Evolutionary conservation across 53 echinoderm and acorn worm genomes (phyloP), one percentile per base, ranked within the genome.

Genomic region (Zoroaster sp.): DNA sequence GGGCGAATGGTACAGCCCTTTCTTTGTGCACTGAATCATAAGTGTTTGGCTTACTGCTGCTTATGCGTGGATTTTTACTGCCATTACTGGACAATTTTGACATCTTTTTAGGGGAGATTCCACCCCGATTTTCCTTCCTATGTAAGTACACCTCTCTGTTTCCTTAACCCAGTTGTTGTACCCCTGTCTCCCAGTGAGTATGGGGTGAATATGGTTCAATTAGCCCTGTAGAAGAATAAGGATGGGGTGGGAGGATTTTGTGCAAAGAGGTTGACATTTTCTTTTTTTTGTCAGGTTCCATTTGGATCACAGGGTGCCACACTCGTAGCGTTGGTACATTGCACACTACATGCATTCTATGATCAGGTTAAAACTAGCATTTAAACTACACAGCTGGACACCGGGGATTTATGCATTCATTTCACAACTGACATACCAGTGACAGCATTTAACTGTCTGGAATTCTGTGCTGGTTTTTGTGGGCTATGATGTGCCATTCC

Each of bases 1-100:
- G n/a, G 3, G 7, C 41, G 66, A 85, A 85, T 85, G 85, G 85
- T 85, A 85, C 25, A 71, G 85, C 44, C 85, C 85, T 2, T 71
- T 70, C 85, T 85, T 85, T 85, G 85, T 85, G 85, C 71, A 71
- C 36, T 13, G 23, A 59, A 28, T 59, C 28, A 21, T 28, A 40
- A 35, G 33, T 69, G 70, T 35, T 51, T 66, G 66, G 81, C 81
- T 81, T 80, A 38, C 45, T 47, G 68, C 20, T 45, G 85, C 47
- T 85, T 85, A 85, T 85, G 85, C 51, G 40, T 66, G 81, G 38
- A 20, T 81, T 68, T 28, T 37, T 41, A 63, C 30, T 12, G 65
- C 63, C 80, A 18, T 66, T 44, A 1, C 20, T 18, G 37, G 46
- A 44, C 43, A 35, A 35, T 66, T 70, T 47, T 71, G 85, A 45